Percentiles rank a stretch among this genome's conserved stretches.
Conservation (phyloP, 2,888 invertebrate genomes). For the Spilarctia lutea region DNA sequence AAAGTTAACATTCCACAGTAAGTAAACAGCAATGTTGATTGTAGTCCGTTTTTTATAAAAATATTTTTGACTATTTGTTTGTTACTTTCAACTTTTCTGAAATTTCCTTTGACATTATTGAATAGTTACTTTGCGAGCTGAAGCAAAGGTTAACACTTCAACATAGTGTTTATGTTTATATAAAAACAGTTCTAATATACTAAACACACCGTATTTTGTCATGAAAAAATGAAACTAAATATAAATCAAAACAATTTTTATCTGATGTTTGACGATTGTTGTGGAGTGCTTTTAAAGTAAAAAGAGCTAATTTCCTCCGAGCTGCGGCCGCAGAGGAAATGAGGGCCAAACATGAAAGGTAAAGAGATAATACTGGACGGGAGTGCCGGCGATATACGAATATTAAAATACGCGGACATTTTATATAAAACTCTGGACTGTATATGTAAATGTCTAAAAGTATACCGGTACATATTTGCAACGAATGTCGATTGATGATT, state of each 20-base stretch:
- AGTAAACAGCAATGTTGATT: too few relatives aligned
- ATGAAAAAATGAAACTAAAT: background rate
- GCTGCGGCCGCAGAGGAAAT: slow-evolving; percentile 30
- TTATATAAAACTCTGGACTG: background rate
- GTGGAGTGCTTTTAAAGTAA: slow-evolving; percentile 21
- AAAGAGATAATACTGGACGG: background rate
- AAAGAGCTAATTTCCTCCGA: slow-evolving; percentile 21
- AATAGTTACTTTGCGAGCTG: background rate
- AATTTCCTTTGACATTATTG: background rate
- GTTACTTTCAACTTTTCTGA: too few relatives aligned
- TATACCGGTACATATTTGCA: background rate
- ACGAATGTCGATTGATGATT: background rate
- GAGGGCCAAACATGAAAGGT: slow-evolving; percentile 37
- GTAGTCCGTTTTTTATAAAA: too few relatives aligned
- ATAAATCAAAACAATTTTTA: background rate
- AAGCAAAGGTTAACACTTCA: background rate
- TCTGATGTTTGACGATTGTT: background rate
- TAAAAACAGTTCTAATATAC: background rate
- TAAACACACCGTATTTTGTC: background rate
- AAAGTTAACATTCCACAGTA: too few relatives aligned
- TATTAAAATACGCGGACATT: background rate
- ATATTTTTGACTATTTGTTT: too few relatives aligned
- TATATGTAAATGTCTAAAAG: background rate
- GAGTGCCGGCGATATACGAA: slow-evolving; percentile 18
- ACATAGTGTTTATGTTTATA: background rate